These are phyloP conservation scores for Holotrichia oblita DNA, from an alignment of 1,140 invertebrate species.

Conservation along the genomic window DNA sequence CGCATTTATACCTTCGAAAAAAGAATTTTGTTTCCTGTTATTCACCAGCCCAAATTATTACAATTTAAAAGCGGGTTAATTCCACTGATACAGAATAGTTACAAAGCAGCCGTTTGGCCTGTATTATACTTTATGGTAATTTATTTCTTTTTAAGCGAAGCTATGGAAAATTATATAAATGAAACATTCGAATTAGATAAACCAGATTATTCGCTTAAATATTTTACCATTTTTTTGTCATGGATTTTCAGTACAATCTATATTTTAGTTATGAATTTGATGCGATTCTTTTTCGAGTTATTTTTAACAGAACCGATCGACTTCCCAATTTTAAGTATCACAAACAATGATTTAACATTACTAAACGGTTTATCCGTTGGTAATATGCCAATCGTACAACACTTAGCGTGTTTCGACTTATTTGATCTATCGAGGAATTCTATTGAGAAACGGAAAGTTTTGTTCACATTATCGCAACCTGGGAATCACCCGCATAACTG, in stretches of 20 bases:
- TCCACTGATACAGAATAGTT: slow-evolving; percentile 66
- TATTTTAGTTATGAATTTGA: slow-evolving; percentile 72
- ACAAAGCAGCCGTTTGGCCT: slow-evolving; percentile 68
- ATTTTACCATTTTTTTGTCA: slow-evolving; percentile 70
- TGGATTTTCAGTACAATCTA: slow-evolving; percentile 77
- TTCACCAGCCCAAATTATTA: slow-evolving; percentile 72
- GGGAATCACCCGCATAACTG: slow-evolving; percentile 83
- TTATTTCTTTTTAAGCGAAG: slow-evolving; percentile 68
- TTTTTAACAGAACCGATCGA: slow-evolving; percentile 73
- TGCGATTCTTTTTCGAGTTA: slow-evolving; percentile 74
- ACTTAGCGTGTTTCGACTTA: slow-evolving; percentile 76
- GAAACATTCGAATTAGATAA: slow-evolving; percentile 63
- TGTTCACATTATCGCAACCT: slow-evolving; percentile 79
- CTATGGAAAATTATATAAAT: slow-evolving; percentile 60
- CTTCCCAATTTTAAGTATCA: slow-evolving; percentile 65
- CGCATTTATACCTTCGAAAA: slow-evolving; percentile 65
- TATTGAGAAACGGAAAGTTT: slow-evolving; percentile 64
- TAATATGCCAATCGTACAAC: slow-evolving; percentile 72
- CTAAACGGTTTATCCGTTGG: slow-evolving; percentile 66
- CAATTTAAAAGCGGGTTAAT: slow-evolving; percentile 69
- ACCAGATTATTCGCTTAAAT: slow-evolving; percentile 64
- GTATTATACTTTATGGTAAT: slow-evolving; percentile 68
- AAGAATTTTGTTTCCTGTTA: slow-evolving; percentile 71
- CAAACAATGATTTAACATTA: slow-evolving; percentile 57
- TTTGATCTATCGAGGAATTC: slow-evolving; percentile 70